These are phyloP conservation scores for Idris sp. DNA, from an alignment of 1,140 invertebrate species.

Conservation along the genomic window DNA sequence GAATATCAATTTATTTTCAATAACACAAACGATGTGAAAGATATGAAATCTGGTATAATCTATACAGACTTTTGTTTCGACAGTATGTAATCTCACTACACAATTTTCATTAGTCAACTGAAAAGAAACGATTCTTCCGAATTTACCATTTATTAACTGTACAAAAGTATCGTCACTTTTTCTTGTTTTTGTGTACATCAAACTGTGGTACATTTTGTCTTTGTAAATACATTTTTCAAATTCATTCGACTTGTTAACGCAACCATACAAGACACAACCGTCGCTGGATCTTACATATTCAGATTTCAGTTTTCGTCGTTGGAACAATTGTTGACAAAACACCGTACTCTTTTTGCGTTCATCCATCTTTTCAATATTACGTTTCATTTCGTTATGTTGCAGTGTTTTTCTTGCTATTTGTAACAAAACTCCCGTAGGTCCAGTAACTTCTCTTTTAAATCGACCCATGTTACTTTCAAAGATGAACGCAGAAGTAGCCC, in stretches of 20 bases:
- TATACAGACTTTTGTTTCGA: not conserved
- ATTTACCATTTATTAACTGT: slow-evolving; percentile 6
- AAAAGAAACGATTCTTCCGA: slow-evolving; percentile 21
- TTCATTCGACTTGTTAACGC: not conserved
- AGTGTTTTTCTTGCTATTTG: slow-evolving; percentile 15
- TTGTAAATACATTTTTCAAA: slow-evolving; percentile 24
- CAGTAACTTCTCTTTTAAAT: slow-evolving; percentile 25
- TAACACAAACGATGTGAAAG: not conserved
- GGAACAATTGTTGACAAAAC: slow-evolving; percentile 13
- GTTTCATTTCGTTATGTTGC: slow-evolving; percentile 10
- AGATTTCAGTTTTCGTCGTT: slow-evolving; percentile 16
- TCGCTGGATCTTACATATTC: slow-evolving; percentile 8
- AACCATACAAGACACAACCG: slow-evolving; percentile 4
- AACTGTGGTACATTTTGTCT: slow-evolving; percentile 18
- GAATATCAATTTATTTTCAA: not conserved
- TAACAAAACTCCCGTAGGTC: slow-evolving; percentile 14
- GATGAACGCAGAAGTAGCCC: slow-evolving; percentile 39
- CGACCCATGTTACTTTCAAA: slow-evolving; percentile 38
- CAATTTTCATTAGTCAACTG: slow-evolving; percentile 1
- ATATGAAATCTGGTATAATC: slow-evolving; percentile 2
- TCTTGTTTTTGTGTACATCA: slow-evolving; percentile 5
- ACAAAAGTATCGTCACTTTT: slow-evolving; percentile 23
- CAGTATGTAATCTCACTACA: not conserved
- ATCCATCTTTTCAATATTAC: slow-evolving; percentile 4
- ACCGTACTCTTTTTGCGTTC: not conserved